phyloP scores from a whole-genome alignment of 2,888 invertebrate species.

The Nesidiocoris tenuis region DNA sequence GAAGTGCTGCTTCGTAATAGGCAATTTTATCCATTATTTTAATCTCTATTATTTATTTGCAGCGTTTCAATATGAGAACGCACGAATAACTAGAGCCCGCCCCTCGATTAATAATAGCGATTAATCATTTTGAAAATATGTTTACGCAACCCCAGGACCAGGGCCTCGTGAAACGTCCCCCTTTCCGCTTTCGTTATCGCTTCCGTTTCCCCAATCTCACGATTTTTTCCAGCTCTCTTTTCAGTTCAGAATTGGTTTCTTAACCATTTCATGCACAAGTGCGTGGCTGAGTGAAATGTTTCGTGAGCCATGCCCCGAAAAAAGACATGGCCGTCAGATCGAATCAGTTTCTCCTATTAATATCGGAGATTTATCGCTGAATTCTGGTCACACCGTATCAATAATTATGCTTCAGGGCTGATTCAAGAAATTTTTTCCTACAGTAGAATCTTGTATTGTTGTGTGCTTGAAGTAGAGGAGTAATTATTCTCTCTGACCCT shows the following conservation, averaged over 20 bases:
- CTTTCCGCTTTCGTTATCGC: not conserved
- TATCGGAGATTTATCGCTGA: too few species aligned
- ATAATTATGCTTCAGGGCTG: too few species aligned
- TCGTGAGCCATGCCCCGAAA: not conserved
- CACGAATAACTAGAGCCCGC: not conserved
- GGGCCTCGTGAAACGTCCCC: not conserved
- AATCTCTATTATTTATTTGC: too few species aligned
- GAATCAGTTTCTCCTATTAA: not conserved
- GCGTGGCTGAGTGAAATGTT: not conserved
- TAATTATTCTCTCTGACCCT: too few species aligned
- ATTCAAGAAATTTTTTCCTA: too few species aligned
- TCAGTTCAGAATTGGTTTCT: not conserved
- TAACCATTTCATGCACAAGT: too few species aligned
- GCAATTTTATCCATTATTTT: too few species aligned
- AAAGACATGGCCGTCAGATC: not conserved
- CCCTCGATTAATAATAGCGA: not conserved
- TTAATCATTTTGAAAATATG: not conserved
- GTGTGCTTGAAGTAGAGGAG: too few species aligned
- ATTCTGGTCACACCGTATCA: too few species aligned
- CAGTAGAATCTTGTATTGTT: too few species aligned
- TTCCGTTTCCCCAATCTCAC: not conserved
- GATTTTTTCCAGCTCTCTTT: not conserved
- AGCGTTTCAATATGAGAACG: too few species aligned
- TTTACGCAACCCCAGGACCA: not conserved
- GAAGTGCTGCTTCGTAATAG: too few species aligned